phyloP scores from a whole-genome alignment of 2,888 invertebrate species.

The Drosophila merina region DNA sequence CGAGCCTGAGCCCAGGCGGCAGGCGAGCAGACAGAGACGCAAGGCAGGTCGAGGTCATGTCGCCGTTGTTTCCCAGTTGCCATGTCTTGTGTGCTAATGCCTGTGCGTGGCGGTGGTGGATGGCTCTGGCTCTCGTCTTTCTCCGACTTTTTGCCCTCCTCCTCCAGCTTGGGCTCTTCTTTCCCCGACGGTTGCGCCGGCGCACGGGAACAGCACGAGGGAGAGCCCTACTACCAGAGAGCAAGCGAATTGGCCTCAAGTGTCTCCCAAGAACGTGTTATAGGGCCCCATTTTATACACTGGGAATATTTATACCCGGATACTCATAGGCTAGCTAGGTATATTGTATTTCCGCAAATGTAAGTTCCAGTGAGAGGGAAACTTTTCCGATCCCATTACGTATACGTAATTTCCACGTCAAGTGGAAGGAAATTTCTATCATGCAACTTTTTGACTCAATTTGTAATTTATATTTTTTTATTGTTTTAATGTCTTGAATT shows the following conservation, averaged over 20 bases:
- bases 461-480: too few relatives aligned
- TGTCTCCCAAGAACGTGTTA: slow-evolving; percentile 41
- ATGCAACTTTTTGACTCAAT: too few relatives aligned
- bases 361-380: too few relatives aligned
- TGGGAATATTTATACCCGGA: slow-evolving; percentile 4
- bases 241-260: slow-evolving; percentile 16
- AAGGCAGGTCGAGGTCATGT: slow-evolving; percentile 72
- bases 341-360: too few relatives aligned
- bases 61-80: slow-evolving; percentile 52
- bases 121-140: slow-evolving; percentile 53
- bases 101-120: slow-evolving; percentile 47
- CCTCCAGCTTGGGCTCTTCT: slow-evolving; percentile 3
- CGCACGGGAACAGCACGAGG: slow-evolving; percentile 66
- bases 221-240: slow-evolving; percentile 44
- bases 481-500: too few relatives aligned
- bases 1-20: neutral
- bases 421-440: too few relatives aligned
- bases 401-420: too few relatives aligned
- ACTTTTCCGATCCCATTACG: too few relatives aligned
- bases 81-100: slow-evolving; percentile 61
- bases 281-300: slow-evolving; percentile 42
- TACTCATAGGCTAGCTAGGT: neutral
- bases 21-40: neutral
- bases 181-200: slow-evolving; percentile 58
- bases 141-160: slow-evolving; percentile 33